phyloP scores from a whole-genome alignment of 2,888 invertebrate genomes.

The Phaonia tiefii region DNA sequence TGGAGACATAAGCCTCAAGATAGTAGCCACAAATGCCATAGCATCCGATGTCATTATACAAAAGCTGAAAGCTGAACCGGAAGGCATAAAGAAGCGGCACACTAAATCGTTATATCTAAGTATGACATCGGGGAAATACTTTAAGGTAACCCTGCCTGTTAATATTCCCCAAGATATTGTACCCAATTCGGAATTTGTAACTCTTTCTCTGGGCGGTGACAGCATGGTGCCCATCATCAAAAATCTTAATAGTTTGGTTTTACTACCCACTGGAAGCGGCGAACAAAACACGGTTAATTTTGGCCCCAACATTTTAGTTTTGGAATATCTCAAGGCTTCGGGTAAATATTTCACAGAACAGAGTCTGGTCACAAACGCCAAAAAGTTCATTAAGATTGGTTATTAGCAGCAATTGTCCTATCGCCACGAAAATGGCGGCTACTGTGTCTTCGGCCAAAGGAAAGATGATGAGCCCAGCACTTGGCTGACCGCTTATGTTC shows the following conservation, averaged over 20 bases:
- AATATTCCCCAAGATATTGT: conserved; percentile 83
- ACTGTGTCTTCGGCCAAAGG: conserved; percentile 87
- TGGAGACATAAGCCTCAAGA: conserved; percentile 86
- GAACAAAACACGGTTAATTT: conserved; percentile 86
- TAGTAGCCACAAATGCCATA: conserved; percentile 82
- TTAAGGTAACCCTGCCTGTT: conserved; percentile 78
- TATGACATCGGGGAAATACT: not conserved
- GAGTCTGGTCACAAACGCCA: conserved; percentile 78
- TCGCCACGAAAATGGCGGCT: conserved; percentile 86
- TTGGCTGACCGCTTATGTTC: conserved; percentile 92
- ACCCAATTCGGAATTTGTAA: conserved; percentile 82
- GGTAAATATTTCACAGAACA: not conserved
- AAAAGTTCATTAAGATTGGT: conserved; percentile 81
- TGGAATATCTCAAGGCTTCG: conserved; percentile 83
- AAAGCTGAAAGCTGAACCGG: conserved; percentile 84
- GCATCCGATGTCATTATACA: conserved; percentile 84
- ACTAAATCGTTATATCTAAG: not conserved
- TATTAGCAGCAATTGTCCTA: conserved; percentile 88
- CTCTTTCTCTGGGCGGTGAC: conserved; percentile 82
- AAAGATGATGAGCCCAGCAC: too few relatives aligned
- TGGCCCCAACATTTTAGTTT: conserved; percentile 84
- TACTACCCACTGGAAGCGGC: conserved; percentile 85
- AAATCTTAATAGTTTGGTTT: conserved; percentile 83
- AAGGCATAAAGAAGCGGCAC: conserved; percentile 84
- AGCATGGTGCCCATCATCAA: conserved; percentile 81